A percentile compares a stretch with the other conserved stretches of the same genome.
Conservation (phyloP, 2,888 invertebrate species). For the Microdon myrmicae region DNA sequence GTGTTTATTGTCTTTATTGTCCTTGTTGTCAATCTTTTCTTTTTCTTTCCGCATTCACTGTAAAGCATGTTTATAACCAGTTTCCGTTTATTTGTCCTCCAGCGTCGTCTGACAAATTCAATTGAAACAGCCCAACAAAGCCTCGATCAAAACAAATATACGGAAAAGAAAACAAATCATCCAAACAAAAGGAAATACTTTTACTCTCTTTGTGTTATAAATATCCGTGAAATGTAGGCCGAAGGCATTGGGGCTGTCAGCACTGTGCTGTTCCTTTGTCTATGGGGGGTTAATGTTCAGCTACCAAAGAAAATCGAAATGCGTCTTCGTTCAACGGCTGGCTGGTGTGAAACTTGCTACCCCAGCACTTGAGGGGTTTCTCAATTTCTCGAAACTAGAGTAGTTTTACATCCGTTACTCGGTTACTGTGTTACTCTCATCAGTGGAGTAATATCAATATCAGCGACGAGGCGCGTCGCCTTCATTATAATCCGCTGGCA, state of each 20-base stretch:
- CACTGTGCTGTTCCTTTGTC: neutral
- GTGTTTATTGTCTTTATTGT: too few species aligned
- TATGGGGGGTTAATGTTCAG: constrained; percentile 15
- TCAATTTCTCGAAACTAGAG: constrained; percentile 1
- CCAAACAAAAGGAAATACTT: constrained; percentile 26
- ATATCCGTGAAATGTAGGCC: too few species aligned
- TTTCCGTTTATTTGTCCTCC: constrained; percentile 8
- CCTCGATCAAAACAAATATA: neutral
- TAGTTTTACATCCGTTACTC: constrained; percentile 9
- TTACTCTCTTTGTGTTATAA: too few species aligned
- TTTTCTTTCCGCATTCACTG: too few species aligned
- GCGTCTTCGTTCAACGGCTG: constrained; percentile 18
- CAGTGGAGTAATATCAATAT: constrained; percentile 19
- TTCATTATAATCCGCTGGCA: too few species aligned
- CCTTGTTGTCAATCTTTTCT: too few species aligned
- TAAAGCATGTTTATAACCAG: too few species aligned
- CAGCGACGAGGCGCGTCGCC: neutral
- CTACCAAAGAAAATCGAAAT: constrained; percentile 20
- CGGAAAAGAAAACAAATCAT: constrained; percentile 7
- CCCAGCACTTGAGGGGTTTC: constrained; percentile 33
- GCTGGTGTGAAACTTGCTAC: constrained; percentile 25
- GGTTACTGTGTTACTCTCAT: constrained; percentile 1
- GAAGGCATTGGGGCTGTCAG: too few species aligned
- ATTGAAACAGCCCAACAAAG: constrained; percentile 2
- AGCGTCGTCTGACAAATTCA: constrained; percentile 17